A percentile compares a stretch with the other conserved stretches of the same genome.
Conservation (phyloP, 2,113 vertebrate genomes). For the Alectura lathami region DNA sequence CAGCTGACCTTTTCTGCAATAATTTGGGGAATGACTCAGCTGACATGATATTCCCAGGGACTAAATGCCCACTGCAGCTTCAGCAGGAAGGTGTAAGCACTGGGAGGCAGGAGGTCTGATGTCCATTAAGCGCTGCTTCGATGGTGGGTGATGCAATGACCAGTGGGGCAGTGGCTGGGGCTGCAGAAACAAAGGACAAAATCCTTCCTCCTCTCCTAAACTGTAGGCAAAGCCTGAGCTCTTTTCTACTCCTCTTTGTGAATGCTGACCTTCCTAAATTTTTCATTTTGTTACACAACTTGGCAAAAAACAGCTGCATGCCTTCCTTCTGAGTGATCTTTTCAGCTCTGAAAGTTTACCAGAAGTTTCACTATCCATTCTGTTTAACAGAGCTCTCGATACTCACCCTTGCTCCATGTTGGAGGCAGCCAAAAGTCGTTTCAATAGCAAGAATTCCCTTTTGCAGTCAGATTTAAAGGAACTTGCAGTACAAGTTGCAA, state of each 20-base stretch:
- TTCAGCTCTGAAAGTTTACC: not conserved
- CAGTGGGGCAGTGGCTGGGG: not conserved
- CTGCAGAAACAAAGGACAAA: not conserved
- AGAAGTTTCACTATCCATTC: not conserved
- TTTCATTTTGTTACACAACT: not conserved
- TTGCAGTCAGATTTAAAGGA: not conserved
- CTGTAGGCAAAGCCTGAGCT: not conserved
- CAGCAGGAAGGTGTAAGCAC: not conserved
- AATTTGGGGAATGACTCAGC: slow-evolving; percentile 41
- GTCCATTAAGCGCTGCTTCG: not conserved
- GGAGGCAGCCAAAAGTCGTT: not conserved
- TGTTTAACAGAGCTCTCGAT: not conserved
- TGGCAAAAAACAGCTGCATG: not conserved
- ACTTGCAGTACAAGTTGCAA: not conserved
- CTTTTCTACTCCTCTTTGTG: not conserved
- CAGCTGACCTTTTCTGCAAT: slow-evolving; percentile 19
- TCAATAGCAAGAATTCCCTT: not conserved
- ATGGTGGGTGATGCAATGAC: not conserved
- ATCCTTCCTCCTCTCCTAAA: not conserved
- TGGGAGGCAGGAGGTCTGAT: not conserved
- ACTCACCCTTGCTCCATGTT: not conserved
- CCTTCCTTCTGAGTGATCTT: not conserved
- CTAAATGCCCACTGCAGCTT: not conserved
- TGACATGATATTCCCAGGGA: not conserved
- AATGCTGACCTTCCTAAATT: not conserved